Percentiles rank a stretch among this genome's conserved stretches.
These are phyloP conservation scores for Merluccius polli DNA, from an alignment of 2,797 vertebrate genomes.

Conservation along the genomic window DNA sequence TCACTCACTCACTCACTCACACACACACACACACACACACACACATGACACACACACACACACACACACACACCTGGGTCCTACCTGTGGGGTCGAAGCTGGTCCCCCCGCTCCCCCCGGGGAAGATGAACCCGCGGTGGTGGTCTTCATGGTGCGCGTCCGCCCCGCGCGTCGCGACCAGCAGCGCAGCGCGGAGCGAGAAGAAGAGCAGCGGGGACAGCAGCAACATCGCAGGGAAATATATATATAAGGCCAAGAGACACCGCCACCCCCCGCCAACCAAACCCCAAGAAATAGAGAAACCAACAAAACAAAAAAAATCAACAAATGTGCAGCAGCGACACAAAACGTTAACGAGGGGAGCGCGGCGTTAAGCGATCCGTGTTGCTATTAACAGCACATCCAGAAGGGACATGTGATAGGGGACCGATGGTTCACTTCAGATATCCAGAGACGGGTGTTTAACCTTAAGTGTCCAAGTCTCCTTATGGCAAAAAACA, in stretches of 20 bases:
- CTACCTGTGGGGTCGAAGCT: slow-evolving; percentile 52
- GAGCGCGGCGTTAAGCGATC: slow-evolving; percentile 48
- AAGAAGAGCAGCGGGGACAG: slow-evolving; percentile 50
- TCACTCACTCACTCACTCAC: too few relatives aligned
- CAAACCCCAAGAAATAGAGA: neutral
- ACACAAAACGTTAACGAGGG: neutral
- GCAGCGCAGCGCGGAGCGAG: slow-evolving; percentile 52
- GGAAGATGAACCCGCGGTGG: slow-evolving; percentile 42
- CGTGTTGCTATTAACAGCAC: slow-evolving; percentile 56
- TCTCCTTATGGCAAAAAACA: neutral
- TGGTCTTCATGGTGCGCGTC: slow-evolving; percentile 41
- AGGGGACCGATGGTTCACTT: slow-evolving; percentile 7
- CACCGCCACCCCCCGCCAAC: too few relatives aligned
- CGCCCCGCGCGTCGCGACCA: slow-evolving; percentile 46
- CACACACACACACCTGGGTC: neutral
- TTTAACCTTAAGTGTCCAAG: too few relatives aligned
- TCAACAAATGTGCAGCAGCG: neutral
- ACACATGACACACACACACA: neutral
- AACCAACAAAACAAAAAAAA: slow-evolving; percentile 26
- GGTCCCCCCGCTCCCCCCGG: slow-evolving; percentile 27
- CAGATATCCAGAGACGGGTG: neutral
- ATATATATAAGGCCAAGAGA: neutral
- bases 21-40: too few relatives aligned
- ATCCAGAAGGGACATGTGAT: slow-evolving; percentile 41
- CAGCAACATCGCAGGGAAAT: slow-evolving; percentile 46